A percentile compares a stretch with the other conserved stretches of the same genome.
phyloP scores from a whole-genome alignment of 2,888 invertebrate genomes.

The Sylvicola fuscatus region DNA sequence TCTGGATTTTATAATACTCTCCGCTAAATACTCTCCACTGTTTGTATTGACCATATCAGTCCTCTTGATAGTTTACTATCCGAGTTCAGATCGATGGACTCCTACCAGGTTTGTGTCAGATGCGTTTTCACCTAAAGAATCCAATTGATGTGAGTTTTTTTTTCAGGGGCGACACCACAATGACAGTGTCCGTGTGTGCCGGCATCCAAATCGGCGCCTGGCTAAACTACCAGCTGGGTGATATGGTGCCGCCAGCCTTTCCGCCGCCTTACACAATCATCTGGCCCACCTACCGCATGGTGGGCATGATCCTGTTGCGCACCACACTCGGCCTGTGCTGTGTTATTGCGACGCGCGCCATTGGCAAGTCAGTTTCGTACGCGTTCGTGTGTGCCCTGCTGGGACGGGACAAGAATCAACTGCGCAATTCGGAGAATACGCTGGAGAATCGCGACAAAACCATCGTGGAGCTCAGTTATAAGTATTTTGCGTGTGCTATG shows the following conservation, averaged over 20 bases:
- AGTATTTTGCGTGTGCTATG: conserved; percentile 59
- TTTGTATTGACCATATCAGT: conserved; percentile 41
- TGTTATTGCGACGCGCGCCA: conserved; percentile 42
- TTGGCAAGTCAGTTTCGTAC: conserved; percentile 49
- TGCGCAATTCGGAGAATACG: conserved; percentile 41
- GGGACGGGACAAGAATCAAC: conserved; percentile 40
- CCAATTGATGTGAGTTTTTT: not conserved
- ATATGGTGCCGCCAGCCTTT: conserved; percentile 31
- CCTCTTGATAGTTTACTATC: conserved; percentile 54
- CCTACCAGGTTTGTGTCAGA: conserved; percentile 85
- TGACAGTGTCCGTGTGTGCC: conserved; percentile 63
- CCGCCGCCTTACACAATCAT: conserved; percentile 55
- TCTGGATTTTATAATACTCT: conserved; percentile 50
- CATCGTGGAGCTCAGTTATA: conserved; percentile 61
- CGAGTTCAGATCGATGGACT: conserved; percentile 69
- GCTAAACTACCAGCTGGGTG: conserved; percentile 66
- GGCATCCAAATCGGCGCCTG: conserved; percentile 65
- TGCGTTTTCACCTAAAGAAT: conserved; percentile 9
- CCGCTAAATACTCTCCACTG: conserved; percentile 40
- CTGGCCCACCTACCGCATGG: conserved; percentile 57
- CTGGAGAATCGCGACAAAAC: conserved; percentile 49
- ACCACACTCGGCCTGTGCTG: conserved; percentile 57
- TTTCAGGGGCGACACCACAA: conserved; percentile 71
- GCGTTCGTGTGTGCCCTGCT: conserved; percentile 47
- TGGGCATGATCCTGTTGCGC: conserved; percentile 42